A percentile compares a stretch with the other conserved stretches of the same genome.
Conservation (phyloP, 2,797 vertebrate species). For the Sandelia bainsii region DNA sequence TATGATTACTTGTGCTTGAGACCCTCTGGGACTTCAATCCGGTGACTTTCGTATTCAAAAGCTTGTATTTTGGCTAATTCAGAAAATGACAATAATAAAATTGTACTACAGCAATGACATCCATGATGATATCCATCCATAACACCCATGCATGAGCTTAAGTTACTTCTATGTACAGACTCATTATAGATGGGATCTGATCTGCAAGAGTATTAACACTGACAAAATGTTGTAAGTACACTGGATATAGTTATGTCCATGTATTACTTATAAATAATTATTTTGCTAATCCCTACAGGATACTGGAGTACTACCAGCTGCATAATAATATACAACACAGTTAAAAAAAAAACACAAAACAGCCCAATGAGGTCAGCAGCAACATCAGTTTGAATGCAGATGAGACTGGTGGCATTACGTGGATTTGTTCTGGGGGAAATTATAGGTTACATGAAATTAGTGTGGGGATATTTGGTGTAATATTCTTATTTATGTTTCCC, state of each 20-base stretch:
- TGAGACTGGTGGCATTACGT: not conserved
- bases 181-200: not conserved
- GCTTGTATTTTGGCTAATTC: constrained; percentile 25
- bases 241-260: constrained; percentile 19
- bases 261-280: constrained; percentile 52
- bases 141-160: not conserved
- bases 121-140: too few species aligned
- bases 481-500: not conserved
- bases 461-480: not conserved
- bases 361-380: constrained; percentile 2
- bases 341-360: constrained; percentile 17
- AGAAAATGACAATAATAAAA: constrained; percentile 4
- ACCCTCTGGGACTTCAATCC: constrained; percentile 29
- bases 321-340: constrained; percentile 38
- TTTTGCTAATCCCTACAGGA: constrained; percentile 41
- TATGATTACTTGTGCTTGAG: constrained; percentile 34
- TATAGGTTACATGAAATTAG: not conserved
- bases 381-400: constrained; percentile 25
- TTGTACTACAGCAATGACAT: not conserved
- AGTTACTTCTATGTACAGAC: not conserved
- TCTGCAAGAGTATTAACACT: constrained; percentile 3
- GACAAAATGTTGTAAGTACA: constrained; percentile 8
- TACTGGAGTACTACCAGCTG: constrained; percentile 19
- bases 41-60: constrained; percentile 14
- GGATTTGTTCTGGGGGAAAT: not conserved